Evolutionary conservation across 2,113 vertebrate species (phyloP).

Genomic region (Pedionomus torquatus): DNA sequence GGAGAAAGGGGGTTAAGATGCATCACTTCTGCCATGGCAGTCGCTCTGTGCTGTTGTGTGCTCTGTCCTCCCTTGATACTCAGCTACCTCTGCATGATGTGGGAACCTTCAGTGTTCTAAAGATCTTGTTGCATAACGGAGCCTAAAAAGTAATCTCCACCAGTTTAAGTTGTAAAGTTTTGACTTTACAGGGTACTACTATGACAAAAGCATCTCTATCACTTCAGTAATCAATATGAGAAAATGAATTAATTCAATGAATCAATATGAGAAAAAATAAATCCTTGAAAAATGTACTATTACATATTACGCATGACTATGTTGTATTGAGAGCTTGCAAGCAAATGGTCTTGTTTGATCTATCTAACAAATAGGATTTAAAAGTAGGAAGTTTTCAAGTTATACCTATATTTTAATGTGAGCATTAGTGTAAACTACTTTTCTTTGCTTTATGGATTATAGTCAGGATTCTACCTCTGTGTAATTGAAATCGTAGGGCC

Average conservation of each 20-base stretch:
- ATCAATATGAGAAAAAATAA: no score
- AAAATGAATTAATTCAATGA: no score
- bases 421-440: neutral
- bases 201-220: no score
- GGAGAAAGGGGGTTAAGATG: neutral
- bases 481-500: no score
- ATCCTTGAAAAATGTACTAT: neutral
- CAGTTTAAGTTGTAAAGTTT: neutral
- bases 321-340: neutral
- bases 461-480: neutral
- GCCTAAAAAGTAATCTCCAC: neutral
- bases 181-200: neutral
- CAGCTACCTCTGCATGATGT: neutral
- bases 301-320: neutral
- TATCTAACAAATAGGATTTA: neutral
- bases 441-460: neutral
- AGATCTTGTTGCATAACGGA: neutral
- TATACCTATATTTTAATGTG: neutral
- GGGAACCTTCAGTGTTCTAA: neutral
- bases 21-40: accelerated
- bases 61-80: neutral
- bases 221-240: neutral
- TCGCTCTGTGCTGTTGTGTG: neutral
- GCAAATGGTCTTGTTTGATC: neutral
- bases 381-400: neutral